Percentiles rank a stretch among this genome's conserved stretches.
Conservation (phyloP, 2,888 invertebrate genomes). For the Ecdyonurus torrentis region DNA sequence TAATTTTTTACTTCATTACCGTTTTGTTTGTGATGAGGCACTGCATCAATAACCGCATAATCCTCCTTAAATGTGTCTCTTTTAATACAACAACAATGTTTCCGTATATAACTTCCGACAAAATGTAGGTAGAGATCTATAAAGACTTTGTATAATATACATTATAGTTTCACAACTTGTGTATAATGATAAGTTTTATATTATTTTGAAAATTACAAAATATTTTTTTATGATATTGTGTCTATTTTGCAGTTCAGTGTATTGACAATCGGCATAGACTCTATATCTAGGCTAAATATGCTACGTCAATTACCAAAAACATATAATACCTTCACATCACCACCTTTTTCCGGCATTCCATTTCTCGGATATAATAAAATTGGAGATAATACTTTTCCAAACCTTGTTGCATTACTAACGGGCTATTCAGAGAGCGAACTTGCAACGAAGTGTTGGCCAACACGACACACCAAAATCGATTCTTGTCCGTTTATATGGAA, state of each 20-base stretch:
- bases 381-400: slow-evolving; percentile 87
- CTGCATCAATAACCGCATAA: too few relatives aligned
- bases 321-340: slow-evolving; percentile 31
- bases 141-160: too few relatives aligned
- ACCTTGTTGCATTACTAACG: slow-evolving; percentile 62
- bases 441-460: slow-evolving; percentile 42
- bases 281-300: slow-evolving; percentile 71
- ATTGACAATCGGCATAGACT: slow-evolving; percentile 47
- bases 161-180: too few relatives aligned
- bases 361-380: slow-evolving; percentile 84
- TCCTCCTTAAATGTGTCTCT: too few relatives aligned
- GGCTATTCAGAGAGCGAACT: slow-evolving; percentile 52
- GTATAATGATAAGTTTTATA: too few relatives aligned
- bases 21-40: too few relatives aligned
- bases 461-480: slow-evolving; percentile 44
- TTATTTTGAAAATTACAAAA: too few relatives aligned
- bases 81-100: too few relatives aligned
- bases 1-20: too few relatives aligned
- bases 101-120: too few relatives aligned
- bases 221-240: too few relatives aligned
- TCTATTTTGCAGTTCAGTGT: neutral
- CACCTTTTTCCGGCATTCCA: slow-evolving; percentile 47
- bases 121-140: too few relatives aligned
- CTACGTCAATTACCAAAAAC: slow-evolving; percentile 69
- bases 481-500: slow-evolving; percentile 75